Conservation (phyloP, 2,113 vertebrate genomes). For the Nothoprocta pentlandii region DNA sequence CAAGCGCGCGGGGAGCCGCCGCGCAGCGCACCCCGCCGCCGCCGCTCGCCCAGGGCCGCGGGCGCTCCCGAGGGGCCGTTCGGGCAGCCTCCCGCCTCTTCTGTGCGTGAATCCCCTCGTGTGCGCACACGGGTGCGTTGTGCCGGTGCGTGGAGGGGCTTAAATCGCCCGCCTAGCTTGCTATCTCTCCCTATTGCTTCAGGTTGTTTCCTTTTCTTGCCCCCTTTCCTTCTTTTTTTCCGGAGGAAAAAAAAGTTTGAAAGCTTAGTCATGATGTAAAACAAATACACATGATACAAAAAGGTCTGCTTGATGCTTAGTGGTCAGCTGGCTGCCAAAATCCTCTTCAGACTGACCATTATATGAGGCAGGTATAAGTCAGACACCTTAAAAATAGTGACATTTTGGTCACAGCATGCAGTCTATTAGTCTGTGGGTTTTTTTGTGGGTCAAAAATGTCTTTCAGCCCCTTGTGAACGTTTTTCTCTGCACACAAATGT, state of each 20-base stretch:
- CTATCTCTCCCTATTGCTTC: not conserved
- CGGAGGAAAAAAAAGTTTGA: not conserved
- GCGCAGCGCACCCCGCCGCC: constrained; percentile 77
- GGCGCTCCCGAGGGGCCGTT: constrained; percentile 53
- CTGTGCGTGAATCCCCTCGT: constrained; percentile 55
- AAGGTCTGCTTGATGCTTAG: constrained; percentile 30
- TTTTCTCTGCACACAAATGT: constrained; percentile 37
- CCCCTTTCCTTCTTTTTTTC: not conserved
- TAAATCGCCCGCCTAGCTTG: constrained; percentile 20
- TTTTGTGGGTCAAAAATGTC: constrained; percentile 20
- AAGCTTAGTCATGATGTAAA: constrained; percentile 18
- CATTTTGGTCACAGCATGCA: not conserved
- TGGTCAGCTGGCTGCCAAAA: constrained; percentile 27
- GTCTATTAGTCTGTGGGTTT: constrained; percentile 26
- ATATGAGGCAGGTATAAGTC: constrained; percentile 54
- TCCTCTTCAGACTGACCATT: constrained; percentile 44
- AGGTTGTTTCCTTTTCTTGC: not conserved
- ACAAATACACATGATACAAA: constrained; percentile 32
- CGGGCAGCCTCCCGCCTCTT: constrained; percentile 21
- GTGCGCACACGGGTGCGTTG: not conserved
- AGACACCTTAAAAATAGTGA: constrained; percentile 57
- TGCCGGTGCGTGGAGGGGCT: not conserved
- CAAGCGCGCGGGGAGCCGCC: constrained; percentile 77
- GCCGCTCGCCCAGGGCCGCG: no score
- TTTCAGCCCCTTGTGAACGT: constrained; percentile 13